These are phyloP conservation scores for Euproctis similis DNA, from an alignment of 2,888 invertebrate genomes.

Conservation along the genomic window DNA sequence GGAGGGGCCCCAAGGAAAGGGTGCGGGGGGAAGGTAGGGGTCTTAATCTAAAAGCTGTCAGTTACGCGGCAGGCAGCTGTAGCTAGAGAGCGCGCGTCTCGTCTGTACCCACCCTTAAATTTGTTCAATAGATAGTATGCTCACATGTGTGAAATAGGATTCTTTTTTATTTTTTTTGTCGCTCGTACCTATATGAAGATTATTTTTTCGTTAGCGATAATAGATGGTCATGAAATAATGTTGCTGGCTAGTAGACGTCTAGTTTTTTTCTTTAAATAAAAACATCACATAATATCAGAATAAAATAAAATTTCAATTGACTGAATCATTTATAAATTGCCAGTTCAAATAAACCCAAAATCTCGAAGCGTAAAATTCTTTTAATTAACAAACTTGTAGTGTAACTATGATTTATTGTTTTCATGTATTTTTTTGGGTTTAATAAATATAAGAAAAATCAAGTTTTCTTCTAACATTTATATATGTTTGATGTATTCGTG, in stretches of 20 bases:
- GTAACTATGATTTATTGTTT: slow-evolving; percentile 49
- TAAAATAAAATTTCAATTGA: slow-evolving; percentile 41
- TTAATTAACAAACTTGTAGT: slow-evolving; percentile 44
- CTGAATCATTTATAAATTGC: slow-evolving; percentile 31
- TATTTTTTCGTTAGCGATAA: too few relatives aligned
- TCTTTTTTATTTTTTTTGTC: too few relatives aligned
- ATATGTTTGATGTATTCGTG: slow-evolving; percentile 35
- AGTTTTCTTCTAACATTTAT: slow-evolving; percentile 52
- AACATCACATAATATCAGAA: too few relatives aligned
- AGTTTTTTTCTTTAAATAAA: too few relatives aligned
- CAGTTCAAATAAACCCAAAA: slow-evolving; percentile 31
- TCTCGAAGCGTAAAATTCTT: slow-evolving; percentile 41
- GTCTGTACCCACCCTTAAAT: slow-evolving; percentile 51
- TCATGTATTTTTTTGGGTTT: slow-evolving; percentile 5
- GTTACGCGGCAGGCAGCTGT: slow-evolving; percentile 62
- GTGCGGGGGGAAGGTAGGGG: slow-evolving; percentile 35
- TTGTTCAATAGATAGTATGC: slow-evolving; percentile 27
- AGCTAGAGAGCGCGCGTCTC: slow-evolving; percentile 36
- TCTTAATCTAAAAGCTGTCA: slow-evolving; percentile 73
- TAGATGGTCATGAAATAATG: too few relatives aligned
- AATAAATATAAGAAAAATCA: slow-evolving; percentile 26
- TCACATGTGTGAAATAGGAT: too few relatives aligned
- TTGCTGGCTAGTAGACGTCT: too few relatives aligned
- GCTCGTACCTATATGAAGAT: too few relatives aligned
- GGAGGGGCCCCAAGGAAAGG: slow-evolving; percentile 42